Conservation (phyloP, 2,113 vertebrate species). For the Corythaixoides concolor region DNA sequence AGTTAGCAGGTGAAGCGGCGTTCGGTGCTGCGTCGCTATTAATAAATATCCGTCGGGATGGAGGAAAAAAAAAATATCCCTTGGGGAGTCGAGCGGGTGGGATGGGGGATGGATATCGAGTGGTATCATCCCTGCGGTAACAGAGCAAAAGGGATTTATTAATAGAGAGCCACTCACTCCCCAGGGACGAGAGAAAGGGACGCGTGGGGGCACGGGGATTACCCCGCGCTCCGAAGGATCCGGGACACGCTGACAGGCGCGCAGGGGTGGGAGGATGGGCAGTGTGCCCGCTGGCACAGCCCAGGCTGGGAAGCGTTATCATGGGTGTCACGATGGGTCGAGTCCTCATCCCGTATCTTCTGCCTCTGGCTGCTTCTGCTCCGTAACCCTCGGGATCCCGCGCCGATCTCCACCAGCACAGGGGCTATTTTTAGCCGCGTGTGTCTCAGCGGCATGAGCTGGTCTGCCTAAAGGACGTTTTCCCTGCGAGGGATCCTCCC, state of each 20-base stretch:
- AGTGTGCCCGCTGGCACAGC: neutral
- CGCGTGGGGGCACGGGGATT: neutral
- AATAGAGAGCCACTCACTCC: neutral
- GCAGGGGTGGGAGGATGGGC: neutral
- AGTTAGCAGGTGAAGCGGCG: slow-evolving; percentile 83
- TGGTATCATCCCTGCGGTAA: neutral
- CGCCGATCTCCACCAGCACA: accelerated
- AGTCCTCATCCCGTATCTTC: neutral
- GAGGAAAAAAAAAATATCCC: neutral
- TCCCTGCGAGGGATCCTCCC: neutral
- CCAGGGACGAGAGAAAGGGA: neutral
- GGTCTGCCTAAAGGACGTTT: neutral
- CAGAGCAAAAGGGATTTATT: neutral
- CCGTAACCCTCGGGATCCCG: accelerated
- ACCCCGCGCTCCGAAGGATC: accelerated
- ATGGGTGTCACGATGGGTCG: accelerated
- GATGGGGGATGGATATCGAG: neutral
- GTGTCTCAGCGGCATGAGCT: neutral
- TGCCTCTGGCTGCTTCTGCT: neutral
- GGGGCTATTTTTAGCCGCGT: neutral
- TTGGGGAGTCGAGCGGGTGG: accelerated
- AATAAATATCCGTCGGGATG: neutral
- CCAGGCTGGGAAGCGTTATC: neutral
- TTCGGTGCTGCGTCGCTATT: accelerated
- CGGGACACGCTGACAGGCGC: accelerated